Base-by-base conservation (phyloP, 1,140 invertebrate genomes). In the Diachasma alloeum region DNA sequence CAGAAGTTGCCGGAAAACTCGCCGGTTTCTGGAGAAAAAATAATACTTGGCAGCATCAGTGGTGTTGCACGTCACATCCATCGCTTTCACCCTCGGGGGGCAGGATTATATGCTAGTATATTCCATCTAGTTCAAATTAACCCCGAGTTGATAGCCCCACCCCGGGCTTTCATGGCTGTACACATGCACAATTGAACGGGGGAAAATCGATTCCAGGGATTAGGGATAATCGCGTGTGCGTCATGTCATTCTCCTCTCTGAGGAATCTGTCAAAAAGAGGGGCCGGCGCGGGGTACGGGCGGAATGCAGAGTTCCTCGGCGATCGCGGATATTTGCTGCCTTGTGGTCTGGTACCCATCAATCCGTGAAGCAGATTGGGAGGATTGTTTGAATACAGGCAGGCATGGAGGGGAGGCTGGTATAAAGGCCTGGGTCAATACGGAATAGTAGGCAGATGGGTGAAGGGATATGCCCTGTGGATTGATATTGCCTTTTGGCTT, bases 371-470 rank as follows among this genome's bases (percentile, higher is more conserved):
- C 11, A 42, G 72, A 56, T 46, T 74, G 59, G 44, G 44, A 53
- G 24, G 46, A 36, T 31, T 10, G 44, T 24, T 63, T 44, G 44
- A 48, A 24, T 36, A 72, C 46, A 56, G 48, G 39, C 31, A 31
- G 37, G 37, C 48, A 39, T 31, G 68, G 70, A 22, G 66, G 44
- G 59, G 46, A 22, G 44, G 31, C 31, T 53, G 19, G 53, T 39
- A 44, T 66, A 46, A 76, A 69, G 56, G 22, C 36, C 31, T 78
- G 48, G 72, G 31, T 75, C 77, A 75, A 75, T 71, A 75, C 59
- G 56, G 39, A 44, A 70, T 37, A 24, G 11, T 59, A 17, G 31
- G 31, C 31, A 31, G 31, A 15, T 36, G 11, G 46, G n/a, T 15
- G 6, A 56, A 42, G 39, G 48, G 59, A 0, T 11, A 44, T 22